phyloP scores from a whole-genome alignment of 2,113 vertebrate genomes.

The Empidonax traillii region DNA sequence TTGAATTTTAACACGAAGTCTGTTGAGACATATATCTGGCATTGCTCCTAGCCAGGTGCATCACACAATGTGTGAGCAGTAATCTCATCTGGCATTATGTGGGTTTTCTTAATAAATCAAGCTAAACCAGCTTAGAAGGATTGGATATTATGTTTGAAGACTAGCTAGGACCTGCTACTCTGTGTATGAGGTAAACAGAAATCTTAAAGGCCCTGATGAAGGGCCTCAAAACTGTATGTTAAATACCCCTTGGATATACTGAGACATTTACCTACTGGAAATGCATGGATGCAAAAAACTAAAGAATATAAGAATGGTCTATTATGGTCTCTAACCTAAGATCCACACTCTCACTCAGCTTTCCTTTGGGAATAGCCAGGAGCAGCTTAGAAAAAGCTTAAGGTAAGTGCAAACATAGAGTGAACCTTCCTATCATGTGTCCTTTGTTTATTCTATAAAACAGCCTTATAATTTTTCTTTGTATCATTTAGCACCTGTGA shows the following conservation, averaged over 20 bases:
- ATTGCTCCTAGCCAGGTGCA: not conserved
- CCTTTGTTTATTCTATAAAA: not conserved
- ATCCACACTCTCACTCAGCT: not conserved
- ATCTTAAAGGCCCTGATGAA: not conserved
- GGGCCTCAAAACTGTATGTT: not conserved
- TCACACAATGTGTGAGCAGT: not conserved
- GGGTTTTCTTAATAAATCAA: not conserved
- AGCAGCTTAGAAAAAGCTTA: not conserved
- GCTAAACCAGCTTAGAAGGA: not conserved
- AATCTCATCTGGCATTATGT: not conserved
- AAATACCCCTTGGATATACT: not conserved
- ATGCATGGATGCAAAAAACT: not conserved
- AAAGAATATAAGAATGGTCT: not conserved
- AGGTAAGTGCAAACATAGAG: not conserved
- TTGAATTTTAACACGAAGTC: not conserved
- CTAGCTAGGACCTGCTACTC: not conserved
- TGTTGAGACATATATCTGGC: not conserved
- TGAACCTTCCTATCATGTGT: not conserved
- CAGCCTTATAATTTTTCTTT: not conserved
- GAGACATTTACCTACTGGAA: not conserved
- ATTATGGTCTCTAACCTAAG: not conserved
- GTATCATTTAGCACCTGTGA: not conserved
- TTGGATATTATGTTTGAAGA: not conserved
- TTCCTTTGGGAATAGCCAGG: not conserved
- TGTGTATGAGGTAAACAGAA: not conserved